Evolutionary conservation across 2,113 vertebrate genomes (phyloP), one percentile per base, ranked within the genome.

Genomic region (Egretta garzetta): DNA sequence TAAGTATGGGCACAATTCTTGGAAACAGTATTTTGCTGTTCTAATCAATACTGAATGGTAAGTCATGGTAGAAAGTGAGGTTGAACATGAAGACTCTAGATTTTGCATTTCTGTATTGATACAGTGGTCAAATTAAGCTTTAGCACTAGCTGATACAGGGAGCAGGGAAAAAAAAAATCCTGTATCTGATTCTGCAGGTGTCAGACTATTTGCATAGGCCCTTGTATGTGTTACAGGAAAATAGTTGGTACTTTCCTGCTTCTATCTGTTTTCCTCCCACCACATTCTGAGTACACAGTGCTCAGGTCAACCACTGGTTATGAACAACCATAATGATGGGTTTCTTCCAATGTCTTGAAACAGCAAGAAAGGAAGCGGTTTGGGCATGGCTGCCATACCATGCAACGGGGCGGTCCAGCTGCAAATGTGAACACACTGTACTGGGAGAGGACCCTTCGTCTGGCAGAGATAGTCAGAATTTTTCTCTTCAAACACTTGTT

Each of bases 61-160:
- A 50, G 12, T 32, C 0, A 0, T 23, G 21, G 33, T 66, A 73
- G 41, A 84, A 86, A 66, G 15, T 2, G 0, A 49, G 5, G 5
- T 12, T 74, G 45, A 80, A 45, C 3, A 4, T 5, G 27, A 73
- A 50, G 24, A 33, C 13, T 82, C n/a, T 52, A n/a, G 27, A 71
- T 22, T 88, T 82, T 67, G 27, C 14, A 22, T 53, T 71, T 91
- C 28, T 47, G 1, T 33, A 14, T 41, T 49, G n/a, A 35, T 37
- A 24, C 18, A 86, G 9, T 14, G 15, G 33, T 43, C 47, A 88
- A 33, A 41, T 47, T 27, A 39, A 35, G 26, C 33, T 76, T 63
- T 21, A 76, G 32, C n/a, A 67, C 6, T 9, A 64, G 8, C 23
- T 87, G 45, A 49, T 62, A 33, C 1, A 30, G 23, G 23, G 11